Conservation (phyloP, 2,797 vertebrate genomes). For the Urophycis tenuis region DNA sequence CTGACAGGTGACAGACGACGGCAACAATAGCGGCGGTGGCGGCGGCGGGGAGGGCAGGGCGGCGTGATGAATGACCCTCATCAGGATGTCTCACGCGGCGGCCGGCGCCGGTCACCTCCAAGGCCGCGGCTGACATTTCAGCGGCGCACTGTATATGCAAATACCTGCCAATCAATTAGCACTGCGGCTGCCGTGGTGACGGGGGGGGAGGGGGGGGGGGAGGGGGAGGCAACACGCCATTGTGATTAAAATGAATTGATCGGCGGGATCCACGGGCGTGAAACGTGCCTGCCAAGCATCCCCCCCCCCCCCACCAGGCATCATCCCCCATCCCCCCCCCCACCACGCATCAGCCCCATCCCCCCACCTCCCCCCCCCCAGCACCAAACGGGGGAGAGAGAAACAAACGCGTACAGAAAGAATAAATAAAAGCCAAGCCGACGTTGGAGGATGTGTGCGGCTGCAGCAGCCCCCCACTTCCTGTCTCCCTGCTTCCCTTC, state of each 20-base stretch:
- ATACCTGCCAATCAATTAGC: slow-evolving; percentile 80
- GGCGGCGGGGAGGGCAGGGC: slow-evolving; percentile 41
- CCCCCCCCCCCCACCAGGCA: slow-evolving; percentile 60
- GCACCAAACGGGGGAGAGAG: neutral
- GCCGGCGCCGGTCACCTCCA: slow-evolving; percentile 67
- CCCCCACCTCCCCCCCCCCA: slow-evolving; percentile 55
- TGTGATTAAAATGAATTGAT: slow-evolving; percentile 81
- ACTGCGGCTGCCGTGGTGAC: slow-evolving; percentile 29
- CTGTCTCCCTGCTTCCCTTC: slow-evolving; percentile 30
- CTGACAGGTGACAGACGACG: slow-evolving; percentile 68
- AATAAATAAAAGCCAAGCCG: slow-evolving; percentile 32
- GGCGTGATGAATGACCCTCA: slow-evolving; percentile 74
- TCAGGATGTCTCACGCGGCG: slow-evolving; percentile 71
- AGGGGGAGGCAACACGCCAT: slow-evolving; percentile 47
- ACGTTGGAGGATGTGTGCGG: neutral
- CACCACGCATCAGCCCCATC: too few relatives aligned
- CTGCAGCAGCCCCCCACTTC: neutral
- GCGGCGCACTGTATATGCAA: slow-evolving; percentile 73
- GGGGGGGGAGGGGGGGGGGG: too few relatives aligned
- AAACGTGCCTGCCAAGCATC: slow-evolving; percentile 56
- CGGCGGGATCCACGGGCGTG: slow-evolving; percentile 66
- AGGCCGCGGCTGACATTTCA: slow-evolving; percentile 71
- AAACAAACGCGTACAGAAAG: slow-evolving; percentile 7
- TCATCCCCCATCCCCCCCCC: too few relatives aligned
- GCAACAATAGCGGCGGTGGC: slow-evolving; percentile 64